Percentiles rank a stretch among this genome's conserved stretches.
Conservation (phyloP, 1,140 invertebrate genomes). For the Pseudomyrmex sp. region DNA sequence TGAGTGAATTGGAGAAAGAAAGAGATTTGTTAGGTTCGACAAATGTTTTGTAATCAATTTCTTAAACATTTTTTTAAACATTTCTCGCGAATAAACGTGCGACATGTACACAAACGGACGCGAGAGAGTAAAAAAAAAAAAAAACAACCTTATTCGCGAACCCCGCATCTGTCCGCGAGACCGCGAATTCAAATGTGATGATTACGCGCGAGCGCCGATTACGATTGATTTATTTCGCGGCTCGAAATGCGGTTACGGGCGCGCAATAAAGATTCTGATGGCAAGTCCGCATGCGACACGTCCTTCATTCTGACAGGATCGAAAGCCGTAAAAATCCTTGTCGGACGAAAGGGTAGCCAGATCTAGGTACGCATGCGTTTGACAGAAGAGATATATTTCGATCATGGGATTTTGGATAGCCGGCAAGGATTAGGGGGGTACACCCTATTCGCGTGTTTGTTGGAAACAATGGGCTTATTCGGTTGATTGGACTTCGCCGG, state of each 20-base stretch:
- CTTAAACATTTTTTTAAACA: neutral
- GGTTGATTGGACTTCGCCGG: conserved; percentile 70
- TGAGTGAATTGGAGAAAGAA: neutral
- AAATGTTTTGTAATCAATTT: neutral
- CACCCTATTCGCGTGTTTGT: conserved; percentile 76
- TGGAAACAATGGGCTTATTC: conserved; percentile 80
- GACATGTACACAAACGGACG: too few species aligned
- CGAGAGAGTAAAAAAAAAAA: too few species aligned
- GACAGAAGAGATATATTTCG: conserved; percentile 84
- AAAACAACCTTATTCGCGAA: neutral
- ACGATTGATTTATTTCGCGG: conserved; percentile 57
- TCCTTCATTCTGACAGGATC: conserved; percentile 77
- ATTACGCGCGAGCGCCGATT: conserved; percentile 34
- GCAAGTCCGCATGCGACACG: conserved; percentile 74
- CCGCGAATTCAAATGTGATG: conserved; percentile 35
- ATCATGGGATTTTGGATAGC: conserved; percentile 83
- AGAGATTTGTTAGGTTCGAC: neutral
- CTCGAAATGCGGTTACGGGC: conserved; percentile 63
- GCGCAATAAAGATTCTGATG: conserved; percentile 74
- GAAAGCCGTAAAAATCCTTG: conserved; percentile 83
- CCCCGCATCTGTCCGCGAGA: neutral
- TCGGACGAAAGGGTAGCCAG: conserved; percentile 83
- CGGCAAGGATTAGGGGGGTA: conserved; percentile 79
- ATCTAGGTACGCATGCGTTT: conserved; percentile 83
- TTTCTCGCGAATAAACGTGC: too few species aligned